Conservation (phyloP, 2,113 vertebrate genomes). For the Pituophis catenifer region DNA sequence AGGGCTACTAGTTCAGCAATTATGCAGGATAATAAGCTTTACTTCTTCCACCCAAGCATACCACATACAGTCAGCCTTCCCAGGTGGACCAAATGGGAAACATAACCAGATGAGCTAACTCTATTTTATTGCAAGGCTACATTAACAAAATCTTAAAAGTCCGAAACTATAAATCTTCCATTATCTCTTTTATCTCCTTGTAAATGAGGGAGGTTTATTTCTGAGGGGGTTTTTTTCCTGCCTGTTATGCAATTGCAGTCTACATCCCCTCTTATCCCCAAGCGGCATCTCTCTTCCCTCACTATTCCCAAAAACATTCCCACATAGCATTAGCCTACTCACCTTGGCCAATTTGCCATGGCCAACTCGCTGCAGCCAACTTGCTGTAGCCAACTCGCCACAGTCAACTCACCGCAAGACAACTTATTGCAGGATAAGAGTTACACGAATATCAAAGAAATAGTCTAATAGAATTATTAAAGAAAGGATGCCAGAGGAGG, state of each 20-base stretch:
- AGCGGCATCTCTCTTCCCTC: neutral
- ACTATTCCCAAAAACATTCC: neutral
- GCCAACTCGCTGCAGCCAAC: neutral
- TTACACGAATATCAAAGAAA: neutral
- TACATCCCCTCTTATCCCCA: neutral
- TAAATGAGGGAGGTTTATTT: neutral
- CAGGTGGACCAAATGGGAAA: neutral
- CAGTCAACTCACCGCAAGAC: neutral
- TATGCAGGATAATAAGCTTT: slow-evolving; percentile 22
- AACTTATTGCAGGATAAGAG: neutral
- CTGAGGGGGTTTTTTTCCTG: neutral
- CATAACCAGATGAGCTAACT: neutral
- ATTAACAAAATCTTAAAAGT: neutral
- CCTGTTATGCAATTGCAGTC: neutral
- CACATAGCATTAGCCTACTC: neutral
- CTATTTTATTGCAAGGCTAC: neutral
- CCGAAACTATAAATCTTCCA: neutral
- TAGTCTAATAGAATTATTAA: neutral
- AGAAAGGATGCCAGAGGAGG: neutral
- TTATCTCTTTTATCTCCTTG: neutral
- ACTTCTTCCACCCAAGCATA: slow-evolving; percentile 1
- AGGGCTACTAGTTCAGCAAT: slow-evolving; percentile 33
- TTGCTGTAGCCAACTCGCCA: neutral
- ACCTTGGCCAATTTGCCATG: neutral
- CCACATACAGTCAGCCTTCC: neutral